A percentile compares a stretch with the other conserved stretches of the same genome.
Evolutionary conservation across 1,140 invertebrate genomes (phyloP).

Genomic region (Musca vetustissima): DNA sequence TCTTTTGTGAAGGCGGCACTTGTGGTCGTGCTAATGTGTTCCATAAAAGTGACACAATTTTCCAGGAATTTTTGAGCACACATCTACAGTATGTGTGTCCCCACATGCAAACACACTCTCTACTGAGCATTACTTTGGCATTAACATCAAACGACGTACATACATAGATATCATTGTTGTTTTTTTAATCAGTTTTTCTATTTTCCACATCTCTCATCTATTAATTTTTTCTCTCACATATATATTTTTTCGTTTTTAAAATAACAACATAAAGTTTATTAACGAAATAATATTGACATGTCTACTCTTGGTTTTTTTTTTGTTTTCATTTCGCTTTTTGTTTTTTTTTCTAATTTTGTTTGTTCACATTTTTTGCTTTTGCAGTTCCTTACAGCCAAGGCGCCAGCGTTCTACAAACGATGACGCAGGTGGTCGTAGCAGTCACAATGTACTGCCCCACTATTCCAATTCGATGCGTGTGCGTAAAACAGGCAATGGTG

Average conservation of each 20-base stretch:
- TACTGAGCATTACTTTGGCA: background rate
- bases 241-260: too few relatives aligned
- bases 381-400: constrained; percentile 33
- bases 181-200: background rate
- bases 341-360: background rate
- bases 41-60: too few relatives aligned
- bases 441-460: constrained; percentile 40
- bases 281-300: background rate
- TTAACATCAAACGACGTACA: background rate
- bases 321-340: background rate
- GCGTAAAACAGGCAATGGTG: constrained; percentile 43
- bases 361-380: background rate
- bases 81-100: too few relatives aligned
- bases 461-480: constrained; percentile 52
- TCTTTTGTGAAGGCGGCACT: too few relatives aligned
- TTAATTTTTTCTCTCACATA: background rate
- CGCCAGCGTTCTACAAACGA: constrained; percentile 30
- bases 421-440: constrained; percentile 31
- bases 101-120: too few relatives aligned
- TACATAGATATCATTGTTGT: too few relatives aligned
- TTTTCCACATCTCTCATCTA: too few relatives aligned
- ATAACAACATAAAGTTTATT: background rate
- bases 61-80: too few relatives aligned
- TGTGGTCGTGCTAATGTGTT: too few relatives aligned
- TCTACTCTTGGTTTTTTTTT: background rate